Conservation (phyloP, 1,140 invertebrate genomes). For the Gonatopus flavifemur region DNA sequence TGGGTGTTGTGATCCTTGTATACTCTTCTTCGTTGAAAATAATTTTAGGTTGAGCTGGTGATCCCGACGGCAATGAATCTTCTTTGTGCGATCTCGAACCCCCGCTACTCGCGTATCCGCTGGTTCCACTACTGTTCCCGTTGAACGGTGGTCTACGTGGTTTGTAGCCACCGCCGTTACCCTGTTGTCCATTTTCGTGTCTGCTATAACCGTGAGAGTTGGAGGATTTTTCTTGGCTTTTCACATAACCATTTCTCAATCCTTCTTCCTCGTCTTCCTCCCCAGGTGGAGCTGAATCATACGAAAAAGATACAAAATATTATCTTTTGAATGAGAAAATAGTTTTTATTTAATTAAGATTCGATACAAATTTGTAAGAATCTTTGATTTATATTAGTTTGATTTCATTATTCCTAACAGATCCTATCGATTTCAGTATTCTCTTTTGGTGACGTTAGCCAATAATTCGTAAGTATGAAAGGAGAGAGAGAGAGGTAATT, state of each 20-base stretch:
- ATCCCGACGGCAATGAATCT: slow-evolving; percentile 31
- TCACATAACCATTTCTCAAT: slow-evolving; percentile 40
- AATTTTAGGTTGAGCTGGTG: slow-evolving; percentile 41
- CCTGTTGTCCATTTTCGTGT: slow-evolving; percentile 24
- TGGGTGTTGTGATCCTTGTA: slow-evolving; percentile 69
- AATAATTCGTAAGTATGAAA: too few relatives aligned
- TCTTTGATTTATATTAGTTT: background rate
- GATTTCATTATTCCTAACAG: too few relatives aligned
- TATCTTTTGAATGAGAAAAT: too few relatives aligned
- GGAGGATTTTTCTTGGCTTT: slow-evolving; percentile 37
- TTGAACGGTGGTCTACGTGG: slow-evolving; percentile 9
- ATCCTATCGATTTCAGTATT: too few relatives aligned
- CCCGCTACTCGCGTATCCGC: slow-evolving; percentile 33
- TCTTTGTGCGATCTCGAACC: slow-evolving; percentile 35
- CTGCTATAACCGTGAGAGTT: slow-evolving; percentile 17
- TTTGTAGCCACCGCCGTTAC: slow-evolving; percentile 38
- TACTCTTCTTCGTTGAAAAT: slow-evolving; percentile 65
- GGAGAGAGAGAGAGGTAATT: too few relatives aligned
- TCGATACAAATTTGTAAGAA: background rate
- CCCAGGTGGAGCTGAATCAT: slow-evolving; percentile 48
- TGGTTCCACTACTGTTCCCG: slow-evolving; percentile 22
- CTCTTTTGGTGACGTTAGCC: too few relatives aligned
- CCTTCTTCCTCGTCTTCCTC: slow-evolving; percentile 53
- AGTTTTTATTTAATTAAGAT: background rate
- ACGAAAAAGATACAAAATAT: too few relatives aligned